Conservation (phyloP, 2,113 vertebrate species). For the Pan paniscus region DNA sequence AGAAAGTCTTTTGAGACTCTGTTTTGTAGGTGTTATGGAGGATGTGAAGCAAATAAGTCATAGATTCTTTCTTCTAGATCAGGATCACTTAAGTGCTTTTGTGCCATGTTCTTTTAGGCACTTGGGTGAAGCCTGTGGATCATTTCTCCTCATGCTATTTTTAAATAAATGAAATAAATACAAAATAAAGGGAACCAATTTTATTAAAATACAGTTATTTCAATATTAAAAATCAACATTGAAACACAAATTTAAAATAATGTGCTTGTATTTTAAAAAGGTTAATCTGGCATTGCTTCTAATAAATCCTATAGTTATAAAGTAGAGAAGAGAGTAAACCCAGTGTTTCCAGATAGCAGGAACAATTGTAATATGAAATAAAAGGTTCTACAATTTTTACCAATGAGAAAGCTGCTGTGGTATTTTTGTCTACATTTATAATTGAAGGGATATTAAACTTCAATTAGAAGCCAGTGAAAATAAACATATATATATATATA, state of each 20-base stretch:
- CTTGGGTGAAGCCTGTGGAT: not conserved
- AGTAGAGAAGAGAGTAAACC: not conserved
- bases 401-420: not conserved
- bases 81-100: not conserved
- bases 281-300: not conserved
- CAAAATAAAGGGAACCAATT: not conserved
- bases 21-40: not conserved
- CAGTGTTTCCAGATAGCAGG: not conserved
- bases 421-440: not conserved
- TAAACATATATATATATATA: not conserved
- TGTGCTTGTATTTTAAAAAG: not conserved
- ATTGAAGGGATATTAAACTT: not conserved
- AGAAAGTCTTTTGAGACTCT: not conserved
- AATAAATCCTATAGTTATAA: not conserved
- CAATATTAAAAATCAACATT: not conserved
- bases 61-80: not conserved
- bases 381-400: not conserved
- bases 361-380: not conserved
- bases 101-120: not conserved
- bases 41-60: not conserved
- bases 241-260: not conserved
- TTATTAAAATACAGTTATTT: not conserved
- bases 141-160: not conserved
- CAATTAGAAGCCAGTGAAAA: not conserved
- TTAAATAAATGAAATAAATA: not conserved